Evolutionary conservation across 2,888 invertebrate species (phyloP).

Genomic region (Baccha elongata): DNA sequence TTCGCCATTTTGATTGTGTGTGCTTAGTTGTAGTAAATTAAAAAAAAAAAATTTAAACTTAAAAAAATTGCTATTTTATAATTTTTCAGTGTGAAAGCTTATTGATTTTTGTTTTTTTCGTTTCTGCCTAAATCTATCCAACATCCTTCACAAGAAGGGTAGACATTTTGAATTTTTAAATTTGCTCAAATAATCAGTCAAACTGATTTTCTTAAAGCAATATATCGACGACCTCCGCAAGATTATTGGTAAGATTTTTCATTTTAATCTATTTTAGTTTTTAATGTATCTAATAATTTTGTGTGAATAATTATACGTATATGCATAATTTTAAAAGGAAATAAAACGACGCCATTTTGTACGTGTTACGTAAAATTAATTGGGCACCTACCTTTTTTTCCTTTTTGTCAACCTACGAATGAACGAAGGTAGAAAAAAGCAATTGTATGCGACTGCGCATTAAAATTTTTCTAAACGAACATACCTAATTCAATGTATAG

Average conservation of each 20-base stretch:
- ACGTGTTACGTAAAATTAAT: slow-evolving; percentile 65
- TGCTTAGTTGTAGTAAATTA: slow-evolving; percentile 63
- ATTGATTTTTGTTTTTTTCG: slow-evolving; percentile 39
- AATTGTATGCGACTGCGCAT: slow-evolving; percentile 59
- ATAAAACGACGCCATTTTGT: slow-evolving; percentile 59
- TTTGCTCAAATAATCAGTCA: slow-evolving; percentile 77
- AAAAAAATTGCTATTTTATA: slow-evolving; percentile 22
- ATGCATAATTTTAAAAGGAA: slow-evolving; percentile 27
- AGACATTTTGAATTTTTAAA: slow-evolving; percentile 49
- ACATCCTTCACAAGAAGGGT: slow-evolving; percentile 19
- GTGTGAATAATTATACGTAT: slow-evolving; percentile 29
- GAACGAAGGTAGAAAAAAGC: slow-evolving; percentile 1
- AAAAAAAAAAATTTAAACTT: background rate
- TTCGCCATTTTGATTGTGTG: slow-evolving; percentile 64
- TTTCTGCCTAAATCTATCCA: background rate
- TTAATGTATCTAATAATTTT: slow-evolving; percentile 4
- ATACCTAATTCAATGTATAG: slow-evolving; percentile 9
- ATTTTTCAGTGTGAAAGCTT: slow-evolving; percentile 54
- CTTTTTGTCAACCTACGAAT: background rate
- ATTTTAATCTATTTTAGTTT: slow-evolving; percentile 8
- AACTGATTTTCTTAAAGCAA: slow-evolving; percentile 83
- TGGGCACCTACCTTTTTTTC: slow-evolving; percentile 42
- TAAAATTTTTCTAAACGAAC: slow-evolving; percentile 14
- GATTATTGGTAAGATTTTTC: slow-evolving; percentile 82
- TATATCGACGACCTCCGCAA: slow-evolving; percentile 83